Evolutionary conservation across 2,888 invertebrate genomes (phyloP), one percentile per base, ranked within the genome.

Genomic region (Mythimna ferrago): DNA sequence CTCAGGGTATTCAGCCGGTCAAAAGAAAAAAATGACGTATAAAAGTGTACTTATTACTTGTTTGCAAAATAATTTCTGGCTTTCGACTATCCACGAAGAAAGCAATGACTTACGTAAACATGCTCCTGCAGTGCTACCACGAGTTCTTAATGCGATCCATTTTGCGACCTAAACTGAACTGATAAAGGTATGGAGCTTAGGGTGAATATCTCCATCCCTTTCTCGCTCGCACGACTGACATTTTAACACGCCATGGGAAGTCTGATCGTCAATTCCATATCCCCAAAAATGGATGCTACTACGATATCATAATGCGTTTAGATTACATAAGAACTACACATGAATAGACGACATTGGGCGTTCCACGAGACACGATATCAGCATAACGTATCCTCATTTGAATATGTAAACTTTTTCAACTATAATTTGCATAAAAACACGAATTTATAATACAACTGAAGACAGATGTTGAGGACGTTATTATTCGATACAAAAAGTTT

Each of bases 361-460:
- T 74, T 54, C 14, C 11, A 38, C 53, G 16, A 21, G 14, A 32
- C 38, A 26, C 10, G 19, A 57, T 56, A 56, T 19, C 35, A 54
- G n/a, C 26, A 19, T 61, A 79, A 71, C 26, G 44, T 66, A 11
- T 19, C 26, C 38, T 1, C 26, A 54, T 56, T 64, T 64, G 56
- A 67, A 35, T 62, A 81, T 51, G 32, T 21, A 66, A 60, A 69
- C 51, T 44, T 66, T 82, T 65, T 14, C 51, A 62, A 66, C 19
- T 6, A 60, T 35, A 54, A 73, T 80, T 66, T 67, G 35, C 78
- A 82, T 67, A 61, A 78, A 81, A 61, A 66, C 51, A 48, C 35
- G 32, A 79, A 79, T 83, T 71, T 83, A 81, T 56, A 38, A 66
- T 48, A 65, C 32, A 78, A 65, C 38, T 51, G 54, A 44, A 68